Evolutionary conservation across 2,113 vertebrate species (phyloP).

Genomic region (Gulo gulo): DNA sequence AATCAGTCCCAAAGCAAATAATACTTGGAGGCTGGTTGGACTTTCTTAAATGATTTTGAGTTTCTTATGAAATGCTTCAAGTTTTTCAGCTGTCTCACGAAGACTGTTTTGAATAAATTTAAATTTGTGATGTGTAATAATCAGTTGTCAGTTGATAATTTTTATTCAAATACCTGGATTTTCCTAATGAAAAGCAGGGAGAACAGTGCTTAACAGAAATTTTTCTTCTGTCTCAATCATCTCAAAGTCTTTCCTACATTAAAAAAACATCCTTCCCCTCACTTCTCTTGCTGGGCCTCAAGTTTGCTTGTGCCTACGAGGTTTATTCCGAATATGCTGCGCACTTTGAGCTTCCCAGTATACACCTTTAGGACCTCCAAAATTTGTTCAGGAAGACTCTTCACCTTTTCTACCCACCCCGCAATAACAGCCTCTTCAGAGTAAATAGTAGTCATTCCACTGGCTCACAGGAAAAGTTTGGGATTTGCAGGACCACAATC

Average conservation of each 20-base stretch:
- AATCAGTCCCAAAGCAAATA: not conserved
- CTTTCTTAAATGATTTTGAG: constrained; percentile 25
- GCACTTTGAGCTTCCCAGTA: not conserved
- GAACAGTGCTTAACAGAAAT: not conserved
- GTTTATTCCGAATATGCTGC: not conserved
- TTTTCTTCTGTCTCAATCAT: not conserved
- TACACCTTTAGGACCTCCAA: not conserved
- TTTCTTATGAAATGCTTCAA: constrained; percentile 6
- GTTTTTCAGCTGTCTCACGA: not conserved
- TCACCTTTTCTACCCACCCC: too few relatives aligned
- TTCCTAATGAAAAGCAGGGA: not conserved
- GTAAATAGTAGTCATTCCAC: not conserved
- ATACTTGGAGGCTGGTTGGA: not conserved
- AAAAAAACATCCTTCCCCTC: not conserved
- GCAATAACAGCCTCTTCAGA: not conserved
- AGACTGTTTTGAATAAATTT: constrained; percentile 4
- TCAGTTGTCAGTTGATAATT: not conserved
- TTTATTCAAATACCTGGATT: not conserved
- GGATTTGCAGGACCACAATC: not conserved
- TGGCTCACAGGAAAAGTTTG: not conserved
- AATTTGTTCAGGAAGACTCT: not conserved
- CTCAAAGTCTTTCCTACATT: not conserved
- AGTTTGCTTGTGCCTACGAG: not conserved
- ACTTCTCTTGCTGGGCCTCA: not conserved
- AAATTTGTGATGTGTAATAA: not conserved